Evolutionary conservation across 1,140 invertebrate genomes (phyloP).

Genomic region (Eriosoma lanigerum): DNA sequence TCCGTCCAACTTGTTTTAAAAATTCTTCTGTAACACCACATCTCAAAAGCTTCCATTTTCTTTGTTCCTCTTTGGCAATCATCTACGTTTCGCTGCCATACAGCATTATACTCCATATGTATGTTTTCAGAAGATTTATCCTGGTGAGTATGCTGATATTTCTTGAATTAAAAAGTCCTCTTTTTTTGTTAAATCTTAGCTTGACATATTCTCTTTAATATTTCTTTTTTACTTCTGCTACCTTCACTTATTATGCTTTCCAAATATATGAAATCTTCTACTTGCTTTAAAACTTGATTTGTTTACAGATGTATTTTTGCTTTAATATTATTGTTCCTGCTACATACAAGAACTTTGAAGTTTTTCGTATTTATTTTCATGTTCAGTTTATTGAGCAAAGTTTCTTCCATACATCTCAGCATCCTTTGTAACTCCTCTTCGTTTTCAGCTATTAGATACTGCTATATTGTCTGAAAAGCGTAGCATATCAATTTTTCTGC

Average conservation of each 20-base stretch:
- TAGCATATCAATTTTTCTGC: constrained; percentile 13
- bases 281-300: background rate
- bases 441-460: constrained; percentile 39
- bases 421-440: constrained; percentile 36
- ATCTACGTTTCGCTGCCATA: constrained; percentile 55
- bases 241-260: background rate
- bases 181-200: constrained; percentile 41
- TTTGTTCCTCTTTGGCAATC: constrained; percentile 52
- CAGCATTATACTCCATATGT: constrained; percentile 10
- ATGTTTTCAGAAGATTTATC: constrained; percentile 27
- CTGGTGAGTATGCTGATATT: constrained; percentile 1
- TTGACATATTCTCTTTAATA: constrained; percentile 21
- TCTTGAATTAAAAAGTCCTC: background rate
- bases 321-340: constrained; percentile 16
- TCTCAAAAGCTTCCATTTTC: constrained; percentile 55
- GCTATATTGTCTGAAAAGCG: constrained; percentile 36
- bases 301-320: constrained; percentile 5
- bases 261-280: constrained; percentile 33
- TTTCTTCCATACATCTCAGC: constrained; percentile 15
- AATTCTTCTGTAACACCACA: constrained; percentile 55
- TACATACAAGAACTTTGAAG: background rate
- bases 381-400: constrained; percentile 28
- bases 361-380: constrained; percentile 20
- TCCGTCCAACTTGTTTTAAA: constrained; percentile 51
- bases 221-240: constrained; percentile 47